Evolutionary conservation across 2,888 invertebrate species (phyloP).

Genomic region (Dichetophora obliterata): DNA sequence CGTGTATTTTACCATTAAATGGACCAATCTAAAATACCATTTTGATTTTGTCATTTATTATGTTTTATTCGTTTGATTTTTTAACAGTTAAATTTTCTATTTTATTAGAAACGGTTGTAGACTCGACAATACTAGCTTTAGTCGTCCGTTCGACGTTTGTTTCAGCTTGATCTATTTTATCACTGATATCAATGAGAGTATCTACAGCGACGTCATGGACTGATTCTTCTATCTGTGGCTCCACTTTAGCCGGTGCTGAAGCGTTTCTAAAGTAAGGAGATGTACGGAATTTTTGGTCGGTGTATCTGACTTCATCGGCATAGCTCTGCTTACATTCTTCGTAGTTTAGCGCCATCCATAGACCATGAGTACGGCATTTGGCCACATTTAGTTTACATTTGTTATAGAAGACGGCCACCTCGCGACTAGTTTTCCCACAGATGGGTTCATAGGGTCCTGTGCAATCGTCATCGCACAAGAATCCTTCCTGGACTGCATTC

Average conservation of each 20-base stretch:
- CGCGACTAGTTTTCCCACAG: slow-evolving; percentile 58
- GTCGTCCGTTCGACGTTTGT: not conserved
- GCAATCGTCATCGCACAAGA: slow-evolving; percentile 63
- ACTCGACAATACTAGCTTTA: slow-evolving; percentile 25
- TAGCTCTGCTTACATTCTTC: slow-evolving; percentile 57
- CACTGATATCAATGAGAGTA: slow-evolving; percentile 41
- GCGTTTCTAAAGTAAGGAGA: slow-evolving; percentile 58
- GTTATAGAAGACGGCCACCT: slow-evolving; percentile 64
- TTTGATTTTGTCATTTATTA: not conserved
- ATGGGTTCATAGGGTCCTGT: slow-evolving; percentile 59
- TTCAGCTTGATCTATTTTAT: slow-evolving; percentile 42
- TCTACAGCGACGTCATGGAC: slow-evolving; percentile 44
- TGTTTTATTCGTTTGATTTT: slow-evolving; percentile 4
- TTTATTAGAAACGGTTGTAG: slow-evolving; percentile 24
- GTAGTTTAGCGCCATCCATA: slow-evolving; percentile 58
- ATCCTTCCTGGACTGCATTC: slow-evolving; percentile 57
- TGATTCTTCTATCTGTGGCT: not conserved
- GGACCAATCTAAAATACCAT: no score
- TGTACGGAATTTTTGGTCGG: slow-evolving; percentile 59
- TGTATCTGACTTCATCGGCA: slow-evolving; percentile 58
- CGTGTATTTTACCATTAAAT: no score
- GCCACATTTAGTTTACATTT: slow-evolving; percentile 63
- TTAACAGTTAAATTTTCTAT: slow-evolving; percentile 26
- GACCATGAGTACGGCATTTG: slow-evolving; percentile 63
- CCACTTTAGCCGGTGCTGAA: slow-evolving; percentile 31